Conservation (phyloP, 2,888 invertebrate species). For the Erebia epiphron region DNA sequence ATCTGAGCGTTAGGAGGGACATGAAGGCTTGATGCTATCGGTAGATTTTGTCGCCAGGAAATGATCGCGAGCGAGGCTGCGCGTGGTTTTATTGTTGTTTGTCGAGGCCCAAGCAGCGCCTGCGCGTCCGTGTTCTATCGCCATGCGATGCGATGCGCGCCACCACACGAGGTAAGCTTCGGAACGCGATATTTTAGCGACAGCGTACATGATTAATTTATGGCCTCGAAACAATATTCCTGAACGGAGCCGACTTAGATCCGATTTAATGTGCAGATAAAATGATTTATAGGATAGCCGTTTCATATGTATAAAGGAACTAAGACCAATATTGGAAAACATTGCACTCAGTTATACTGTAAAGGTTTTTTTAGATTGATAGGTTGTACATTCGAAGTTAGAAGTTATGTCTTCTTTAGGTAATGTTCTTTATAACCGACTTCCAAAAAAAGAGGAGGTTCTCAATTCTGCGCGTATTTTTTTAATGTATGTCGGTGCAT, state of each 20-base stretch:
- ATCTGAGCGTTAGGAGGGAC: conserved; percentile 58
- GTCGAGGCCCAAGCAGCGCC: conserved; percentile 44
- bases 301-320: conserved; percentile 27
- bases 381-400: not conserved
- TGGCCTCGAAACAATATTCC: conserved; percentile 71
- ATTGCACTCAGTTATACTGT: not conserved
- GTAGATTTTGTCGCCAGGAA: conserved; percentile 79
- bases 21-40: conserved; percentile 73
- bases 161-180: conserved; percentile 58
- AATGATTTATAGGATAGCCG: conserved; percentile 71
- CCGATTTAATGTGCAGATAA: conserved; percentile 75
- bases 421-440: too few species aligned
- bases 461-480: too few species aligned
- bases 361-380: not conserved
- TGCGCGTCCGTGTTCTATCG: conserved; percentile 64
- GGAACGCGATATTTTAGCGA: conserved; percentile 80
- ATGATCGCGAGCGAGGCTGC: conserved; percentile 59
- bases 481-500: too few species aligned
- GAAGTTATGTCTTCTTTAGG: too few species aligned
- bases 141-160: conserved; percentile 61
- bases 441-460: too few species aligned
- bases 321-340: not conserved
- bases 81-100: conserved; percentile 69
- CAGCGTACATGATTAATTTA: conserved; percentile 82
- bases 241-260: conserved; percentile 64